Evolutionary conservation across 2,888 invertebrate genomes (phyloP).

Genomic region (Escarpia spicata): DNA sequence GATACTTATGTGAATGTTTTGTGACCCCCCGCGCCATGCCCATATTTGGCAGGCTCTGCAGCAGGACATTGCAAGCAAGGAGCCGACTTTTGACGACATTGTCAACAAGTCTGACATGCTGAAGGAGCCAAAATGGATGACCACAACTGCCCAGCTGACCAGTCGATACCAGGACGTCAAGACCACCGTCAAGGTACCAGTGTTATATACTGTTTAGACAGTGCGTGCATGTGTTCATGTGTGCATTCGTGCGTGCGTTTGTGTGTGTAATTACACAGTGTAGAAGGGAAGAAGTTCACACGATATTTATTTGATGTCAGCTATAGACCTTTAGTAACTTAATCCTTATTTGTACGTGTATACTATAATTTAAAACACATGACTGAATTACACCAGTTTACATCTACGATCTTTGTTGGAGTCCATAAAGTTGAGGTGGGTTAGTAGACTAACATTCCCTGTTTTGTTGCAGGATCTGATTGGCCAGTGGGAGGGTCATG

Average conservation of each 20-base stretch:
- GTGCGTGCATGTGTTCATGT: no score
- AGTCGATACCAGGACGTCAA: conserved; percentile 71
- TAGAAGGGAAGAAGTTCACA: background rate
- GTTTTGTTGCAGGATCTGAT: conserved; percentile 75
- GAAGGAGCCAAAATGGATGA: conserved; percentile 84
- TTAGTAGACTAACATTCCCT: background rate
- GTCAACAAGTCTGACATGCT: conserved; percentile 86
- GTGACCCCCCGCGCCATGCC: background rate
- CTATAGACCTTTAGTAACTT: background rate
- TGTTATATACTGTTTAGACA: background rate
- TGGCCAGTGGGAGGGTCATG: conserved; percentile 82
- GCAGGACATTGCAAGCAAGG: conserved; percentile 80
- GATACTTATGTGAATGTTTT: background rate
- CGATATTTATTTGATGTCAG: background rate
- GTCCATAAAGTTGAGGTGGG: background rate
- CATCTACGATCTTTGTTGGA: background rate
- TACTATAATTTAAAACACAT: no score
- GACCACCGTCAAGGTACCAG: conserved; percentile 54
- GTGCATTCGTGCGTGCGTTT: no score
- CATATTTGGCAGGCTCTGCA: conserved; percentile 63
- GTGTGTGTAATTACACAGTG: background rate
- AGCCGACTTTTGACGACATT: conserved; percentile 86
- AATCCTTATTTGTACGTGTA: background rate
- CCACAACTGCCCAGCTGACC: conserved; percentile 86
- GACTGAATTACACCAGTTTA: background rate